Conservation (phyloP, 2,113 vertebrate genomes). For the Struthidea cinerea region DNA sequence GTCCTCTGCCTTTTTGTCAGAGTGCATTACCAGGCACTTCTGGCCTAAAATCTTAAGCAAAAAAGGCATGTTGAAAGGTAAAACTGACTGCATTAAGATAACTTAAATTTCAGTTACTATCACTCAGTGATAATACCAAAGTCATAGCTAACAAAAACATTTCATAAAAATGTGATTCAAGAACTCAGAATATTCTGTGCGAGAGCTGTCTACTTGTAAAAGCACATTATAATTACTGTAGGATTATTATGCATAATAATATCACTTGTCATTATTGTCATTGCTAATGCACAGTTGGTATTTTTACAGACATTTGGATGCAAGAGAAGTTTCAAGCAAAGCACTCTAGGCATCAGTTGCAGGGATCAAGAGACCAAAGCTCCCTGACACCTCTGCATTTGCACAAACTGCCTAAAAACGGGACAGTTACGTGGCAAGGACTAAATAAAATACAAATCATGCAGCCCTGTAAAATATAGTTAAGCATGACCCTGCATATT, state of each 20-base stretch:
- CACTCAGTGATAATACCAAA: not conserved
- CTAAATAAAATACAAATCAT: not conserved
- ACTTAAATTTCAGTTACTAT: not conserved
- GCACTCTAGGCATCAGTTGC: accelerated
- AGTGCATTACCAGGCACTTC: not conserved
- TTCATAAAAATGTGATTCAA: not conserved
- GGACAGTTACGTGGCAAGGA: not conserved
- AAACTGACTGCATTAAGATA: not conserved
- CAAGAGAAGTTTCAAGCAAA: not conserved
- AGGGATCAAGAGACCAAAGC: not conserved
- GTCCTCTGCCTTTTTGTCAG: not conserved
- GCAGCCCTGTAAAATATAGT: not conserved
- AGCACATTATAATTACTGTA: not conserved
- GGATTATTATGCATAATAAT: not conserved
- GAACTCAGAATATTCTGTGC: not conserved
- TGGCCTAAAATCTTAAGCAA: not conserved
- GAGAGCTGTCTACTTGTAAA: not conserved
- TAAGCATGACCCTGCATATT: not conserved
- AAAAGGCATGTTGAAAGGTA: not conserved
- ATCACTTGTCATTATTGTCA: not conserved
- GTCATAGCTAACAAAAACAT: not conserved
- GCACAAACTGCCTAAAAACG: not conserved
- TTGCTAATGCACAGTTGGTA: not conserved
- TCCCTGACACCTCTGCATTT: not conserved
- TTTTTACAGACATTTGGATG: not conserved